Base-by-base conservation (phyloP, 2,888 invertebrate species). In the Spisula solida region DNA sequence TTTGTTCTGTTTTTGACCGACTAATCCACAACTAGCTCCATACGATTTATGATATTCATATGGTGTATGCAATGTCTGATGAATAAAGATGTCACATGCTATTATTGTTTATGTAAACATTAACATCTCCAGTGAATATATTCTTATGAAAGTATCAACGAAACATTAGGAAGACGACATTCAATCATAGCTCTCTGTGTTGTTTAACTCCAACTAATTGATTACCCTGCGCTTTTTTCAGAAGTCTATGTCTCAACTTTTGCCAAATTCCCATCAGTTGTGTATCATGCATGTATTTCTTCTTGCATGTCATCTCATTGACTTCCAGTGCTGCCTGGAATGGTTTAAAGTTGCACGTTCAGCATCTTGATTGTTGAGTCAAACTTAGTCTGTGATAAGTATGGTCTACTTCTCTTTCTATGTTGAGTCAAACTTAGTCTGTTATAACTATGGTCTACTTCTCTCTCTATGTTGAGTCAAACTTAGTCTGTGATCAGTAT, bases 261-360 rank as follows among this genome's bases (percentile, higher is more conserved):
- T 16, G 25, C 34, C 14, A 16, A 31, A 8, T 16, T 18, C 25
- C 14, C 16, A 25, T 75, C 31, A 14, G 25, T 75, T 75, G 31
- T 31, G 75, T 75, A 31, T 25, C 75, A 75, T 75, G 75, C 75
- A 75, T 75, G 75, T 31, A 10, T 75, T 75, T 75, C 34, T 75
- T 75, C 75, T 66, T 75, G 75, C 75, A 75, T 75, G 75, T 75
- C 29, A 75, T 75, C 31, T 75, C 34, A 25, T 18, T 16, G 75
- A 75, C 75, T 18, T 34, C 5, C 1, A 31, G 31, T 75, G 75
- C 0, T 31, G 16, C 41, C 75, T 31, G 18, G 16, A 25, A 31
- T 31, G 31, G 34, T 12, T 34, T 0, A 75, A 31, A 10, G 25
- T 34, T 75, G 75, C 75, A 75, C 75, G 75, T 75, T 66, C 25